Base-by-base conservation (phyloP, 2,797 vertebrate genomes). In the Limosa lapponica region DNA sequence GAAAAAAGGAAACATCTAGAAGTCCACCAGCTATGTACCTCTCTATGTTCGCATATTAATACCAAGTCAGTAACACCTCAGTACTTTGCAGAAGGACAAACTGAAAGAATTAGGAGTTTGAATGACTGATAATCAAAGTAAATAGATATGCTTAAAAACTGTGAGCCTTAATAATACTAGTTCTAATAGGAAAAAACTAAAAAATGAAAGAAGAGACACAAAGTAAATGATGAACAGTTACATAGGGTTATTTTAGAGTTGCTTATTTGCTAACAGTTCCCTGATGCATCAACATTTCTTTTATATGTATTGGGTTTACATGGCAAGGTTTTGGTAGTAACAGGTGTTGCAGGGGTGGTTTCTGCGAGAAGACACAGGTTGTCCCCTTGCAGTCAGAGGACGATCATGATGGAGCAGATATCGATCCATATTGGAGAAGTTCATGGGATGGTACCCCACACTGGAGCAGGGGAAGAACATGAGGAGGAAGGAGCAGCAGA, bases 381-480 rank as follows among this genome's bases (percentile, higher is more conserved):
- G 20, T 49, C 13, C 10, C 32, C n/a, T 18, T 30, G 30, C 5
- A 48, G 41, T 27, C 25, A 3, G 2, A 5, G 34, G 14, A 61
- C 1, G 8, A 13, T 18, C 27, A 36, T 1, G 1, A 25, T 41
- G 20, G 24, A 74, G 13, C 52, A 74, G 34, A 30, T 17, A 52
- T 2, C 17, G 27, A 82, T 8, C 3, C 46, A 34, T 4, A 10
- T 4, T 66, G 39, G 43, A 65, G n/a, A 61, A 49, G 4, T 49
- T 66, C 28, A 37, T 1, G 2, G 7, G 19, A 58, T 51, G 7
- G 22, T 24, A 67, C 6, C 4, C 4, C 18, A 36, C 1, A 8
- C 4, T 19, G 28, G 36, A 58, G 49, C 39, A 58, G 18, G 16
- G 48, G 18, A 64, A 46, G 57, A 52, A 62, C 13, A 34, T 30